These are phyloP conservation scores for Limnephilus marmoratus DNA, from an alignment of 2,888 invertebrate genomes.

Conservation along the genomic window DNA sequence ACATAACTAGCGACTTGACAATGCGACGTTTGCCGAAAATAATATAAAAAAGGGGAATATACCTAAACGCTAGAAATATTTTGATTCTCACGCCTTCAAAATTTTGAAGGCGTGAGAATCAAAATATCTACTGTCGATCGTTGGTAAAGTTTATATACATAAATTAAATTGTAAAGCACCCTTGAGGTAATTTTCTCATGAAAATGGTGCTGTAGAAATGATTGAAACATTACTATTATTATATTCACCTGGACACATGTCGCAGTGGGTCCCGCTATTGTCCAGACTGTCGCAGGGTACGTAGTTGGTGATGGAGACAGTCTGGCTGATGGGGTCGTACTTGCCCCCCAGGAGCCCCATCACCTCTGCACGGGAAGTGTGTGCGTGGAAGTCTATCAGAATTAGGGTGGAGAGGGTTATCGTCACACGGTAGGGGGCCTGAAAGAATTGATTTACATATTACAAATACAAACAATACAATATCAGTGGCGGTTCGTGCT, in stretches of 20 bases:
- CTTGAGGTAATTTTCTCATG: too few species aligned
- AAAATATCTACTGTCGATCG: too few species aligned
- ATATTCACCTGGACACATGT: conserved; percentile 84
- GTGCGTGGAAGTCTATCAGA: conserved; percentile 84
- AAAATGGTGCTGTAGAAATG: too few species aligned
- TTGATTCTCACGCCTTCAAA: too few species aligned
- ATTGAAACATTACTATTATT: background rate
- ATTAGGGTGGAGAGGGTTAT: conserved; percentile 80
- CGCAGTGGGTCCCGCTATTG: conserved; percentile 83
- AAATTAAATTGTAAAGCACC: too few species aligned
- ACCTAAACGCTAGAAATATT: too few species aligned
- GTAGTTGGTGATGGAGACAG: conserved; percentile 76
- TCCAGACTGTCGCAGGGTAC: conserved; percentile 81
- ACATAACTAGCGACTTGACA: too few species aligned
- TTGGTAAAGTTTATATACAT: too few species aligned
- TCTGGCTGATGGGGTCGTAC: conserved; percentile 67
- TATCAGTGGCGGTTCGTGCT: too few species aligned
- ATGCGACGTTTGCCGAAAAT: too few species aligned
- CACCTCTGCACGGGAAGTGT: conserved; percentile 83
- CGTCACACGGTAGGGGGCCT: conserved; percentile 81
- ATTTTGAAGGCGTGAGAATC: too few species aligned
- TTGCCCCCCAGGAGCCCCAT: conserved; percentile 85
- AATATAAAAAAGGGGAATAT: too few species aligned
- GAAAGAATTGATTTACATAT: conserved; percentile 61
- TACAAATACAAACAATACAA: conserved; percentile 11